Evolutionary conservation across 2,888 invertebrate species (phyloP).

Genomic region (Amphipoea lucens): DNA sequence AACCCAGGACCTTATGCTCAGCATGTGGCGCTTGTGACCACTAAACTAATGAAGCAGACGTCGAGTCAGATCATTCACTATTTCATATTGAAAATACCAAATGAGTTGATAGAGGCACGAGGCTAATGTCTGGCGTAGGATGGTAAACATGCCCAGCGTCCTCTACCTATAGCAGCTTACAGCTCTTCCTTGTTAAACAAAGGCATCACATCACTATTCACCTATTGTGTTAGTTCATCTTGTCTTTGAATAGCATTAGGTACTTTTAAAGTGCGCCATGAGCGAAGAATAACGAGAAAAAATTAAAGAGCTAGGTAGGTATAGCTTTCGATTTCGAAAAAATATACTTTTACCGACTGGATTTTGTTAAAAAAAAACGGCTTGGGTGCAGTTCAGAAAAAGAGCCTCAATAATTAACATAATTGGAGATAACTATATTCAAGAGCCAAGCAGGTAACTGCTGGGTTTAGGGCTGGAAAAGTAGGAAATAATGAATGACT

Average conservation of each 20-base stretch:
- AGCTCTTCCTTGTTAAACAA: not conserved
- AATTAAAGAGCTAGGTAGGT: too few relatives aligned
- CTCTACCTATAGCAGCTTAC: not conserved
- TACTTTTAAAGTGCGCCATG: not conserved
- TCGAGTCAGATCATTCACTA: not conserved
- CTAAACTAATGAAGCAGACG: not conserved
- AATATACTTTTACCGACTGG: not conserved
- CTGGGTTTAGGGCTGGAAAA: not conserved
- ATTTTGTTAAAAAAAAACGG: not conserved
- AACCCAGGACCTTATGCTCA: not conserved
- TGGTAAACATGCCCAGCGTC: not conserved
- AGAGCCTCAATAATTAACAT: too few relatives aligned
- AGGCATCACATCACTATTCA: too few relatives aligned
- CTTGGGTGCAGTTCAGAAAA: too few relatives aligned
- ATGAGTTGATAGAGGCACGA: not conserved
- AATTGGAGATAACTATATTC: not conserved
- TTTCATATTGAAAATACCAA: not conserved
- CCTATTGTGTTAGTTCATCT: not conserved
- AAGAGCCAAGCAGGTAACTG: not conserved
- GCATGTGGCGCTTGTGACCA: not conserved
- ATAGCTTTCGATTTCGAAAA: not conserved
- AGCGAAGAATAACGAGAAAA: too few relatives aligned
- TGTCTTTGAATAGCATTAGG: slow-evolving; percentile 8
- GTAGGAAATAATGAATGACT: not conserved
- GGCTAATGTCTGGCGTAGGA: not conserved